Evolutionary conservation across 1,140 invertebrate species (phyloP).

Genomic region (Drosophila orena): DNA sequence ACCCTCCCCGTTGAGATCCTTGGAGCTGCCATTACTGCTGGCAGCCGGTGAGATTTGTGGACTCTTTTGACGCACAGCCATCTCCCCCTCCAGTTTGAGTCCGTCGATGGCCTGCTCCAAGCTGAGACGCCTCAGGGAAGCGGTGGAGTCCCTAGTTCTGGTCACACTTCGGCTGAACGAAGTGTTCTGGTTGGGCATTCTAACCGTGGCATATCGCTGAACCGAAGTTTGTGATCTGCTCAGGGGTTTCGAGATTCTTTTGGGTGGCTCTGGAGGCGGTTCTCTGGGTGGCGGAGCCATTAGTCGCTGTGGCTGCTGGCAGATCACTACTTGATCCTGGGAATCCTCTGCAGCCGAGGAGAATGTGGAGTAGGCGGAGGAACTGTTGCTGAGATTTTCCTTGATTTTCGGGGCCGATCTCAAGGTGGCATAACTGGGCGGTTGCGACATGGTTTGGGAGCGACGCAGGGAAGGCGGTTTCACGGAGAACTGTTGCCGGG

Average conservation of each 20-base stretch:
- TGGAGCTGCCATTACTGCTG: slow-evolving; percentile 71
- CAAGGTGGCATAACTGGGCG: slow-evolving; percentile 55
- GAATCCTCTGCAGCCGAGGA: slow-evolving; percentile 33
- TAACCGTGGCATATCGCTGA: slow-evolving; percentile 72
- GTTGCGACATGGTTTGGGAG: slow-evolving; percentile 74
- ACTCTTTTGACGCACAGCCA: slow-evolving; percentile 7
- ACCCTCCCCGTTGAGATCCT: slow-evolving; percentile 85
- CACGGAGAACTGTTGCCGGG: slow-evolving; percentile 72
- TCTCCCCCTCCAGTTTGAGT: slow-evolving; percentile 29
- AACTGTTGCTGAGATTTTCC: slow-evolving; percentile 33
- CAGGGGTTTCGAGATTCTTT: slow-evolving; percentile 42
- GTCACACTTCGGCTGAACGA: slow-evolving; percentile 34
- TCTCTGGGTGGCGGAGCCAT: slow-evolving; percentile 60
- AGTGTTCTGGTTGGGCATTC: slow-evolving; percentile 63
- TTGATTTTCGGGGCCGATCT: slow-evolving; percentile 25
- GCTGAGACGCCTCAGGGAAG: slow-evolving; percentile 43
- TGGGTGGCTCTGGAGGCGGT: slow-evolving; percentile 61
- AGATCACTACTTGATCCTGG: slow-evolving; percentile 58
- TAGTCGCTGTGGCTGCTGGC: slow-evolving; percentile 67
- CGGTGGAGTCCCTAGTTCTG: neutral
- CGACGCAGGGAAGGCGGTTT: slow-evolving; percentile 73
- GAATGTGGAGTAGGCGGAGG: slow-evolving; percentile 57
- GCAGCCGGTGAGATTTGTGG: slow-evolving; percentile 55
- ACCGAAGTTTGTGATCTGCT: slow-evolving; percentile 62
- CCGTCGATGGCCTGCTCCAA: slow-evolving; percentile 59